These are phyloP conservation scores for Papilio gigon DNA, from an alignment of 2,888 invertebrate species.

Conservation along the genomic window DNA sequence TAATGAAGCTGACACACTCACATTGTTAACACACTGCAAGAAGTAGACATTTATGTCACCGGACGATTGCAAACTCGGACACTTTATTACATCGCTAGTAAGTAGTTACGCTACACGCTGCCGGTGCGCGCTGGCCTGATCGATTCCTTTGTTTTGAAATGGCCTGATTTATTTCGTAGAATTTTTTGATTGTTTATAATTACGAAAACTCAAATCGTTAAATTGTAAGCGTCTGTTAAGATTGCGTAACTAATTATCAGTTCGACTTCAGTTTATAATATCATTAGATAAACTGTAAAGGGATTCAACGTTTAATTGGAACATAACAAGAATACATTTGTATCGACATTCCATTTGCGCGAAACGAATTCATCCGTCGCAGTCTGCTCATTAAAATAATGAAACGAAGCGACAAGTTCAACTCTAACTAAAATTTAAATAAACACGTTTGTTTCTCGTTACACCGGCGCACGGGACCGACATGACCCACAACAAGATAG, in stretches of 20 bases:
- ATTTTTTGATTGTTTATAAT: neutral
- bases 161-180: too few species aligned
- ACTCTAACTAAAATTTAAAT: constrained; percentile 5
- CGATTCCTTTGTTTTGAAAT: too few species aligned
- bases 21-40: constrained; percentile 18
- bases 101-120: too few species aligned
- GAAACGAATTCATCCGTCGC: neutral
- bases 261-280: too few species aligned
- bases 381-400: constrained; percentile 19
- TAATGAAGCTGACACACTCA: constrained; percentile 28
- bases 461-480: neutral
- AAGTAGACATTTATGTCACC: neutral
- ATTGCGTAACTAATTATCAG: too few species aligned
- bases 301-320: neutral
- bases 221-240: too few species aligned
- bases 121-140: too few species aligned
- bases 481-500: neutral
- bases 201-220: too few species aligned
- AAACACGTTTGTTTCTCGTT: neutral
- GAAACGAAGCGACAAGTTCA: constrained; percentile 21
- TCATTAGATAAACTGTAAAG: neutral
- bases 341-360: neutral
- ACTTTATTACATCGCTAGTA: neutral
- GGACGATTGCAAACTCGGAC: neutral
- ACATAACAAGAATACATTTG: neutral